Evolutionary conservation across 2,888 invertebrate genomes (phyloP), one percentile per base, ranked within the genome.

Genomic region (Phortica magna): DNA sequence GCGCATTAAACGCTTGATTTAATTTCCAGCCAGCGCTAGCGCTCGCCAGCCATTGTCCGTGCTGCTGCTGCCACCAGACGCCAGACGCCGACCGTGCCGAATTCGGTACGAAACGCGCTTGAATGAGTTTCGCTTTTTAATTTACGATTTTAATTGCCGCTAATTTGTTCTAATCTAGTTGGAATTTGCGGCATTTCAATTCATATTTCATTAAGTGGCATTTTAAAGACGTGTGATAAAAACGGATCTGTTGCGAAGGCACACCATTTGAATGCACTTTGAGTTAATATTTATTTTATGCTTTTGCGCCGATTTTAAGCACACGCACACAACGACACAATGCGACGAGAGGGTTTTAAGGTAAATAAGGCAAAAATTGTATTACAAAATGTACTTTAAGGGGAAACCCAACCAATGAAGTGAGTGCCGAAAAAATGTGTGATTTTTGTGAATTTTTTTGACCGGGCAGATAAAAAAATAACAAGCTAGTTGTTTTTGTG

Each of bases 181-280:
- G 61, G 61, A 61, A 61, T 61, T 22, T 61, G n/a, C 10, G 61
- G 22, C 22, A 61, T 61, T 61, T 61, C n/a, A 61, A 19, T 19
- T 22, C 17, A 61, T 61, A 61, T 10, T 61, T 22, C 31, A 22
- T 22, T 19, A 48, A 12, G 48, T 48, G 48, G 48, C 48, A 48
- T 12, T 48, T 48, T 48, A 48, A 48, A 9, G 31, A 31, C 48
- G 14, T 48, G 48, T 48, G 14, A 48, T 48, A 14, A 14, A 14
- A 48, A 48, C 14, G 48, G 9, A 12, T 48, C 14, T 48, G 48
- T 6, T 31, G 31, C 31, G 31, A 31, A 31, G 3, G 31, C 31
- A 4, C 31, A 4, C 31, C 31, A 4, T 4, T 31, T 31, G 31
- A 31, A 31, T 31, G 31, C 31, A 31, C 31, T 31, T 31, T 31